Conservation (phyloP, 2,113 vertebrate species). For the Chloropsis hardwickii region DNA sequence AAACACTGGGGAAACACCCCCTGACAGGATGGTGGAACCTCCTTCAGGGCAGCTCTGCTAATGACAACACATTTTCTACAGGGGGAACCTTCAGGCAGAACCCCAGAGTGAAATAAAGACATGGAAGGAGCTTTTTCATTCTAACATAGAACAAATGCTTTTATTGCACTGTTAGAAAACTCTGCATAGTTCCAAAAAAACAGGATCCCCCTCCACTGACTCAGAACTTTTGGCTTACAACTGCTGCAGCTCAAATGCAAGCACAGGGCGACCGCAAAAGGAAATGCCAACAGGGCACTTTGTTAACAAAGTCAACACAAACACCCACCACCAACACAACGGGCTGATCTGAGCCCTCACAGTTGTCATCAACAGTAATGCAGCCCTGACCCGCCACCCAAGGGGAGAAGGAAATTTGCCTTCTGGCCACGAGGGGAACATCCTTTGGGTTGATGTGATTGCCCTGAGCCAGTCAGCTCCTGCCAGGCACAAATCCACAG, state of each 20-base stretch:
- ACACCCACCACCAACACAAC: neutral
- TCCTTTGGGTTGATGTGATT: neutral
- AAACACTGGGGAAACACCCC: accelerated
- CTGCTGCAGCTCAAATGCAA: neutral
- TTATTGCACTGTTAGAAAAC: conserved; percentile 78
- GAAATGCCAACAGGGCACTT: neutral
- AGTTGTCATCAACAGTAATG: accelerated
- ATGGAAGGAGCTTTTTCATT: neutral
- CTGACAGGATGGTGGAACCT: neutral
- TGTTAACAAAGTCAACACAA: neutral
- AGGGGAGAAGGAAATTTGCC: neutral
- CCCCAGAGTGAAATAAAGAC: neutral
- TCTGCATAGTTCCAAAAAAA: conserved; percentile 62
- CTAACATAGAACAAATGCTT: conserved; percentile 72
- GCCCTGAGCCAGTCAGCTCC: neutral
- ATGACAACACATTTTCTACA: neutral
- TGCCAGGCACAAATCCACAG: neutral
- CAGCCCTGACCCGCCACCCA: neutral
- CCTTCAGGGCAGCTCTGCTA: neutral
- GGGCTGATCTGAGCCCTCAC: neutral
- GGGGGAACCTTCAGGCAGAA: neutral
- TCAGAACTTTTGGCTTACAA: conserved; percentile 12
- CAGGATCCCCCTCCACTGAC: neutral
- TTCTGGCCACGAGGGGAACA: accelerated
- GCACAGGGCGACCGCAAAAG: neutral